These are phyloP conservation scores for Neostethus bicornis DNA, from an alignment of 2,797 vertebrate species.

Conservation along the genomic window DNA sequence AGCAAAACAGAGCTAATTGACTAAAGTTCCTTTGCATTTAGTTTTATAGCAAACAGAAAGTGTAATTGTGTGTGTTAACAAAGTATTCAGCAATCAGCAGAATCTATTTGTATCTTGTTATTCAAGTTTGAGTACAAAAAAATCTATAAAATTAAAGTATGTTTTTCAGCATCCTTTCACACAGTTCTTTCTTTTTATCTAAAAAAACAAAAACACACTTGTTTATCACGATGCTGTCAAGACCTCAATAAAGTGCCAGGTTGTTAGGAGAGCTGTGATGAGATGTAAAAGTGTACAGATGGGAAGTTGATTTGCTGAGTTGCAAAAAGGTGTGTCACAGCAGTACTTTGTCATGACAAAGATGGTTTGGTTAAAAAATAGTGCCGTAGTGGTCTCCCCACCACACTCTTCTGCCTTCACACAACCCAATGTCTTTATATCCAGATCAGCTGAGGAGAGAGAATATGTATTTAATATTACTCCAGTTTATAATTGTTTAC, in stretches of 20 bases:
- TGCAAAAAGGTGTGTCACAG: constrained; percentile 74
- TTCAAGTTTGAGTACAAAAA: constrained; percentile 17
- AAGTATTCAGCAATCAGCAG: background rate
- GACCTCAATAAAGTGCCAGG: constrained; percentile 32
- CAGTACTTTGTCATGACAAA: constrained; percentile 75
- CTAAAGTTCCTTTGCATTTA: constrained; percentile 6
- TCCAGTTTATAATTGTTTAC: background rate
- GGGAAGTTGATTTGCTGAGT: constrained; percentile 43
- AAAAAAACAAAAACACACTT: constrained; percentile 25
- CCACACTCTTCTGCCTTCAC: constrained; percentile 62
- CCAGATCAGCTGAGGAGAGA: constrained; percentile 62
- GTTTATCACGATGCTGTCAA: constrained; percentile 20
- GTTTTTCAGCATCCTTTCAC: constrained; percentile 23
- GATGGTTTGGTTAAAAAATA: constrained; percentile 59
- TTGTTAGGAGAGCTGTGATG: constrained; percentile 24
- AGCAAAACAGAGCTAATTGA: background rate
- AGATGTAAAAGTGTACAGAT: constrained; percentile 34
- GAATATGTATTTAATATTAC: background rate
- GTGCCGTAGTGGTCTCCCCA: constrained; percentile 40
- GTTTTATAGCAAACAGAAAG: constrained; percentile 8
- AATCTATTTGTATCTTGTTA: constrained; percentile 8
- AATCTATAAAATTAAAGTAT: background rate
- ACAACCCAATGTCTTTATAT: constrained; percentile 73
- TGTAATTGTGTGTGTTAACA: background rate
- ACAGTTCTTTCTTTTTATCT: constrained; percentile 3